Base-by-base conservation (phyloP, 1,140 invertebrate species). In the Dendrolimus kikuchii region DNA sequence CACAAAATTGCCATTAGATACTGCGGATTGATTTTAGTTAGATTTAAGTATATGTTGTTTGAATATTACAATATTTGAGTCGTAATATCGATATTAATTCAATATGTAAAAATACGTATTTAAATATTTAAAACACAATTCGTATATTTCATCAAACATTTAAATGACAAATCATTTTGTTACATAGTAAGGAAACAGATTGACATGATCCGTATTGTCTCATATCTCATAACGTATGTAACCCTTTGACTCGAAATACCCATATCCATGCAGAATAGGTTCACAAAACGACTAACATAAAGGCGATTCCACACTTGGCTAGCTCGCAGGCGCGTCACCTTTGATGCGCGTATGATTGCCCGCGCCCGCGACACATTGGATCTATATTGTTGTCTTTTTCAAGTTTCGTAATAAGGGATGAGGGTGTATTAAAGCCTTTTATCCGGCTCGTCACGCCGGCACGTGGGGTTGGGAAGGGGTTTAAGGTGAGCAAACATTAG, bases 331-430 rank as follows among this genome's bases (percentile, higher is more conserved):
- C 65, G 69, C 74, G 68, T 56, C 68, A 81, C 82, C 82, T 82
- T 81, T 82, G 80, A 82, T 79, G 80, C 80, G 74, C 78, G 78
- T 86, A 83, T 86, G 82, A 86, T 86, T 81, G 82, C 82, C 74
- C 77, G 73, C 75, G 79, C 80, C 77, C 76, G 81, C 81, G 81
- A 86, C 82, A 86, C 82, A 81, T 84, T 78, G 71, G 73, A 80
- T 84, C 82, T 84, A 80, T 83, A 86, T 83, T 86, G 82, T 86
- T 86, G 82, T 86, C 81, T 86, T 84, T 86, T 86, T 86, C 82
- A 86, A 86, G 81, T 86, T 84, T 81, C 78, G 79, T 86, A 84
- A 86, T 86, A 86, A 86, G 81, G 82, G 79, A 82, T 84, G 81
- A 86, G 82, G 81, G 81, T 86, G 82, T 86, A 86, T 86, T 86